These are phyloP conservation scores for Achlya flavicornis DNA, from an alignment of 2,888 invertebrate species.

Conservation along the genomic window DNA sequence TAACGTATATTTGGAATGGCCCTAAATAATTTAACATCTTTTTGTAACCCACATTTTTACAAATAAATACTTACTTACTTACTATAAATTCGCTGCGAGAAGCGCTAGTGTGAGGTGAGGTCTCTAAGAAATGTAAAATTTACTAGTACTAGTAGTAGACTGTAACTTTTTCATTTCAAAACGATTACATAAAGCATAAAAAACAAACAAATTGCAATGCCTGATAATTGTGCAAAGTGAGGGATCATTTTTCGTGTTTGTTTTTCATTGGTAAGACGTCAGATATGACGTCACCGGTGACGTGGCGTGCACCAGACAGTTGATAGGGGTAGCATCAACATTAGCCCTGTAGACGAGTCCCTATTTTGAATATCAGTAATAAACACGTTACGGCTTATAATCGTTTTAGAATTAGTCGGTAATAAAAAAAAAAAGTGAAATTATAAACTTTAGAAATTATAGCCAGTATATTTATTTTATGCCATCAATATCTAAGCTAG, in stretches of 20 bases:
- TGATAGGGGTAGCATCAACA: slow-evolving; percentile 71
- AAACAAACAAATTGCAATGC: slow-evolving; percentile 12
- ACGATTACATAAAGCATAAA: neutral
- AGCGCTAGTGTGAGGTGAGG: too few relatives aligned
- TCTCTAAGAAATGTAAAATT: too few relatives aligned
- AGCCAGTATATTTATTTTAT: too few relatives aligned
- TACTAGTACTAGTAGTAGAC: too few relatives aligned
- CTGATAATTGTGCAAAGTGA: slow-evolving; percentile 18
- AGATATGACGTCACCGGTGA: slow-evolving; percentile 65
- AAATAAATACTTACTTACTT: too few relatives aligned
- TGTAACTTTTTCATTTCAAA: too few relatives aligned
- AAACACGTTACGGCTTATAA: slow-evolving; percentile 19
- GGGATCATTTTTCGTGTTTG: slow-evolving; percentile 47
- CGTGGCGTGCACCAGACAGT: slow-evolving; percentile 71
- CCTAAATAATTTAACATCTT: too few relatives aligned
- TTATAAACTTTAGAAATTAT: neutral
- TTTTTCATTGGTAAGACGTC: slow-evolving; percentile 59
- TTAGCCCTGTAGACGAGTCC: slow-evolving; percentile 23
- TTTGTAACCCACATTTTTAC: too few relatives aligned
- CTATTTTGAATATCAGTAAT: slow-evolving; percentile 34
- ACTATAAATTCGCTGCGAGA: too few relatives aligned
- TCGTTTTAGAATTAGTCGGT: neutral
- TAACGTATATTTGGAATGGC: too few relatives aligned
- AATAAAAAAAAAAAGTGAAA: neutral
- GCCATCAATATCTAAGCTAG: too few relatives aligned